phyloP scores from a whole-genome alignment of 2,797 vertebrate genomes.

The Clarias pachynema region DNA sequence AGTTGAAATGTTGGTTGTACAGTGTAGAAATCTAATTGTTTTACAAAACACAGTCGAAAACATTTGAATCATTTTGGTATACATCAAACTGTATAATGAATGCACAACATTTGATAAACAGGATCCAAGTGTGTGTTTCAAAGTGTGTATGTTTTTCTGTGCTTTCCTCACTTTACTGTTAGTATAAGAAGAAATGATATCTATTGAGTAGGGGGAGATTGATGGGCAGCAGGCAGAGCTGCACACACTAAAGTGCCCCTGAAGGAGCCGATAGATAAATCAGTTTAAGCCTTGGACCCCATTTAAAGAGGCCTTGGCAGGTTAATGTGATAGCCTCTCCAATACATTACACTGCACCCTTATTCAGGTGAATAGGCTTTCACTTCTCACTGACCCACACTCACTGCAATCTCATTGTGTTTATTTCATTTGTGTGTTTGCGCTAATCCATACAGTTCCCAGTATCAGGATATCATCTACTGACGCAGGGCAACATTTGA shows the following conservation, averaged over 20 bases:
- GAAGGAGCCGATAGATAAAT: constrained; percentile 85
- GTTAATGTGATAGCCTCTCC: constrained; percentile 60
- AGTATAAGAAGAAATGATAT: constrained; percentile 46
- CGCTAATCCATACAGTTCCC: constrained; percentile 40
- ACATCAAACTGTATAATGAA: background rate
- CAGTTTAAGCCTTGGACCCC: constrained; percentile 73
- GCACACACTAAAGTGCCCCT: constrained; percentile 82
- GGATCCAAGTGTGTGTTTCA: constrained; percentile 44
- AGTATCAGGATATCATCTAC: constrained; percentile 41
- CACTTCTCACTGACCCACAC: constrained; percentile 52
- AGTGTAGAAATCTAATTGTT: constrained; percentile 16
- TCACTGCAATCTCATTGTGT: constrained; percentile 53
- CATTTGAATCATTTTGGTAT: background rate
- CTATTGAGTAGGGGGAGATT: constrained; percentile 68
- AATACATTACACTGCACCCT: constrained; percentile 55
- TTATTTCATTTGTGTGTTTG: constrained; percentile 53
- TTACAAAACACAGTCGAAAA: constrained; percentile 5
- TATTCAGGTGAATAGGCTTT: constrained; percentile 55
- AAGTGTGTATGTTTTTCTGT: constrained; percentile 51
- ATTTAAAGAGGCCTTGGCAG: constrained; percentile 61
- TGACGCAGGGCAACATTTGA: constrained; percentile 35
- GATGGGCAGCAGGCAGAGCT: constrained; percentile 70
- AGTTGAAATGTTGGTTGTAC: constrained; percentile 25
- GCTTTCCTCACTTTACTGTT: background rate
- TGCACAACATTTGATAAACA: constrained; percentile 7